Evolutionary conservation across 2,797 vertebrate genomes (phyloP).

Genomic region (Menidia menidia): DNA sequence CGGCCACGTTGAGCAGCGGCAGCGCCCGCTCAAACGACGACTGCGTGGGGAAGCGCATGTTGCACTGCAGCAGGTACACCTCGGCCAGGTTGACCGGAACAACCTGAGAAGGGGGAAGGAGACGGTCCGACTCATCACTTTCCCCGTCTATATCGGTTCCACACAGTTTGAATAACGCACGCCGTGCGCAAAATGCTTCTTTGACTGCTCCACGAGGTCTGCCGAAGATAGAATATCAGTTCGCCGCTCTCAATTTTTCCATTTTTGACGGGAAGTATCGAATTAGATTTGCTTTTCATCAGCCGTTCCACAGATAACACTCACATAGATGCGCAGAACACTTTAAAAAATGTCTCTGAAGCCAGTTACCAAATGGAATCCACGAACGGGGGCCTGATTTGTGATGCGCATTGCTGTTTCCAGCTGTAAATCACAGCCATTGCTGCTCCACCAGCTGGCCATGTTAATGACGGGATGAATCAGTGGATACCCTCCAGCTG

Average conservation of each 20-base stretch:
- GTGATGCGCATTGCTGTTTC: not conserved
- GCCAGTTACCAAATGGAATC: not conserved
- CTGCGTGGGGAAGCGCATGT: slow-evolving; percentile 99
- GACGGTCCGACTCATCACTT: slow-evolving; percentile 11
- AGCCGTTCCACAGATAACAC: not conserved
- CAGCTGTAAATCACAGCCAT: not conserved
- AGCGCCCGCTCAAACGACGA: slow-evolving; percentile 97
- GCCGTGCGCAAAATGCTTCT: slow-evolving; percentile 38
- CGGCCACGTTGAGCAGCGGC: slow-evolving; percentile 96
- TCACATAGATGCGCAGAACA: too few species aligned
- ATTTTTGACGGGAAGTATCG: slow-evolving; percentile 41
- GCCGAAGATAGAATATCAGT: slow-evolving; percentile 45
- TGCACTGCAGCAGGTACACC: slow-evolving; percentile 97
- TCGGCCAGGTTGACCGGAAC: slow-evolving; percentile 96
- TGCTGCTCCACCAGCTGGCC: too few species aligned
- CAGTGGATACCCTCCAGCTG: not conserved
- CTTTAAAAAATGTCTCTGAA: not conserved
- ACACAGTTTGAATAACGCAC: slow-evolving; percentile 59
- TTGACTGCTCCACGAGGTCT: slow-evolving; percentile 26
- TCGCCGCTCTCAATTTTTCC: slow-evolving; percentile 47
- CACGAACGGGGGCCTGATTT: not conserved
- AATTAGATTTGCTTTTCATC: not conserved
- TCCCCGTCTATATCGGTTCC: slow-evolving; percentile 22
- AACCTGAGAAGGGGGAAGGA: slow-evolving; percentile 74
- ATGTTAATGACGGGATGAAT: not conserved